These are phyloP conservation scores for Tiliacea citrago DNA, from an alignment of 2,888 invertebrate species.

Conservation along the genomic window DNA sequence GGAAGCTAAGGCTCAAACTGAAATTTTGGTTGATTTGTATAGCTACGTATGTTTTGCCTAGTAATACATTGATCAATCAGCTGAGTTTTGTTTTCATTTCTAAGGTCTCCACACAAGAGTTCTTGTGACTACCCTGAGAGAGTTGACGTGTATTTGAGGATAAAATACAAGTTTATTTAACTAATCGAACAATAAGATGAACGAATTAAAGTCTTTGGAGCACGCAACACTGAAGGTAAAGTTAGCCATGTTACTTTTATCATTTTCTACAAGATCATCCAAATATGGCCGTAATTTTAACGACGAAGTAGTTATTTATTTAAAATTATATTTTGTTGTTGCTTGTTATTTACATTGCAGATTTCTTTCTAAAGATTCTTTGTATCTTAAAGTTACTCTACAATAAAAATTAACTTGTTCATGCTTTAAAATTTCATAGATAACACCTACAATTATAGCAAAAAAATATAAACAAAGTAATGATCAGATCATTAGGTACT, in stretches of 20 bases:
- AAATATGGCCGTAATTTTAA: constrained; percentile 21
- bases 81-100: constrained; percentile 89
- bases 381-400: neutral
- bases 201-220: constrained; percentile 98
- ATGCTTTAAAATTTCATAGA: too few relatives aligned
- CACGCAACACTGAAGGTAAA: constrained; percentile 98
- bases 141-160: constrained; percentile 25
- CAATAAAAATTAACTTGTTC: neutral
- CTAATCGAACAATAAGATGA: constrained; percentile 90
- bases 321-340: neutral
- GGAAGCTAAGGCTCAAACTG: constrained; percentile 1
- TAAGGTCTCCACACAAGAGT: constrained; percentile 59
- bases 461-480: constrained; percentile 2
- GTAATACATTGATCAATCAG: constrained; percentile 77
- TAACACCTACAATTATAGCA: too few relatives aligned
- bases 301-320: neutral
- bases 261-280: constrained; percentile 13
- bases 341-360: neutral
- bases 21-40: constrained; percentile 59
- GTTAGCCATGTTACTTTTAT: constrained; percentile 59
- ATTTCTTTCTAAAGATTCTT: neutral
- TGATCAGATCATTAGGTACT: neutral
- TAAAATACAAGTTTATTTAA: constrained; percentile 52
- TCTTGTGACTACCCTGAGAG: constrained; percentile 31
- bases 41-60: constrained; percentile 53